Percentiles rank a stretch among this genome's conserved stretches.
phyloP scores from a whole-genome alignment of 2,797 vertebrate species.

The Sarcophilus harrisii region DNA sequence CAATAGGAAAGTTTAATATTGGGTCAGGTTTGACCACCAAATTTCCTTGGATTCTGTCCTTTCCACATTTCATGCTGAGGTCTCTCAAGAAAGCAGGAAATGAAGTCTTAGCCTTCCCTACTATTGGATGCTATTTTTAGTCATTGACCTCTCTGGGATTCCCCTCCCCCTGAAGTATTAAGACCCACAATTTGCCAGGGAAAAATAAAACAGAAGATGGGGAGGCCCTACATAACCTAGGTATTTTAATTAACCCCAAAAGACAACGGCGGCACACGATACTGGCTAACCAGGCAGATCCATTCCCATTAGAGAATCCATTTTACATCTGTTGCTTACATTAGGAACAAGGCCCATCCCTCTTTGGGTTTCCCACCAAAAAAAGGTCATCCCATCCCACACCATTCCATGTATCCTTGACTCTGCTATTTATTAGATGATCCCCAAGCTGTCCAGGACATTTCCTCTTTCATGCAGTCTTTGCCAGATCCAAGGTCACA shows the following conservation, averaged over 20 bases:
- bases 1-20: not conserved
- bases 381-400: not conserved
- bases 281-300: not conserved
- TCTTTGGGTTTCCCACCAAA: not conserved
- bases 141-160: not conserved
- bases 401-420: not conserved
- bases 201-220: not conserved
- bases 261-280: not conserved
- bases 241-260: not conserved
- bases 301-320: not conserved
- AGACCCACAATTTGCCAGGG: not conserved
- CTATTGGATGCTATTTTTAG: not conserved
- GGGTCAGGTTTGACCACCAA: not conserved
- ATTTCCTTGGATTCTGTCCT: not conserved
- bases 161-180: not conserved
- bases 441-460: not conserved
- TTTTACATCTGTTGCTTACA: not conserved
- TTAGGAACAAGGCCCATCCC: not conserved
- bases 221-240: not conserved
- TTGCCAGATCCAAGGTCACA: not conserved
- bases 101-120: not conserved
- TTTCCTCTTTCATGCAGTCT: not conserved
- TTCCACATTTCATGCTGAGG: not conserved
- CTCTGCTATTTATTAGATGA: not conserved
- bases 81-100: not conserved